A percentile compares a stretch with the other conserved stretches of the same genome.
Conservation (phyloP, 1,140 invertebrate genomes). For the Periplaneta americana region DNA sequence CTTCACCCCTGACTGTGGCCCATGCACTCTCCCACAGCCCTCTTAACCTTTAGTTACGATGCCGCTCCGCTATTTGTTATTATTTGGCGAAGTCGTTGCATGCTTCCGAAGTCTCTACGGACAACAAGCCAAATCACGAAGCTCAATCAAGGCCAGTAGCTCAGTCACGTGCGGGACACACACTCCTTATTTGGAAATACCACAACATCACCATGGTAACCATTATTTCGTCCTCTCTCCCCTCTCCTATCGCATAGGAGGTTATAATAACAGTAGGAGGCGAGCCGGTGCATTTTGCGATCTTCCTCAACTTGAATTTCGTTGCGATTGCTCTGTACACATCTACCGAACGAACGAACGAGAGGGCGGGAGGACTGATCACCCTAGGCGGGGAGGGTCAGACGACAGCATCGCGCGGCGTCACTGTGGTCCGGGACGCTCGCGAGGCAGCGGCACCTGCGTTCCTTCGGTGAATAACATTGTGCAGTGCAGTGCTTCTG, state of each 20-base stretch:
- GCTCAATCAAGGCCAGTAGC: not conserved
- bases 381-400: too few species aligned
- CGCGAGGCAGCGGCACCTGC: not conserved
- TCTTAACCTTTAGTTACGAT: too few species aligned
- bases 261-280: not conserved
- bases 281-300: not conserved
- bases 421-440: too few species aligned
- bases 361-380: not conserved
- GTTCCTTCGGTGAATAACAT: too few species aligned
- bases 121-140: not conserved
- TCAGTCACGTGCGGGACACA: not conserved
- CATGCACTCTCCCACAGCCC: too few species aligned
- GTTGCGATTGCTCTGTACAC: not conserved
- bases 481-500: not conserved
- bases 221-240: not conserved
- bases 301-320: not conserved
- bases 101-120: too few species aligned
- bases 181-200: not conserved
- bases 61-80: too few species aligned
- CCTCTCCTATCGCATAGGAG: not conserved
- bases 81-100: too few species aligned
- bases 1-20: too few species aligned
- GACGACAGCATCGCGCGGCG: too few species aligned
- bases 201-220: not conserved
- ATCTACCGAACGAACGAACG: not conserved